Evolutionary conservation across 2,797 vertebrate genomes (phyloP), one percentile per base, ranked within the genome.

Genomic region (Cryptoblepharus egeriae): DNA sequence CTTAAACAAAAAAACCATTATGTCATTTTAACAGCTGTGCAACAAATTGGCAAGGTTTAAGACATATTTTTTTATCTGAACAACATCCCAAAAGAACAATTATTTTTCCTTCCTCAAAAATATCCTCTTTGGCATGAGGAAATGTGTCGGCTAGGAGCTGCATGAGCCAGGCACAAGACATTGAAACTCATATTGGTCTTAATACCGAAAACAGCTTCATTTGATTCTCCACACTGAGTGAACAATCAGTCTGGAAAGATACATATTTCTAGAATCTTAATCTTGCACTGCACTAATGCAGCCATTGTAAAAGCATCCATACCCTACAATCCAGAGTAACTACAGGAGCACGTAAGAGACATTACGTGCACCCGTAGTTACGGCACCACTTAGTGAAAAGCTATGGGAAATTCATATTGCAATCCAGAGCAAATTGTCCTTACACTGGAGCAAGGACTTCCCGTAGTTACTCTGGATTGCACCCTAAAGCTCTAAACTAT

Each of bases 1-100:
- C 87, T 83, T 5, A 87, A 70, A 92, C 91, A 67, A 86, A 88
- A 64, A 89, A 86, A 42, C 5, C 1, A 90, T 93, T 90, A 82
- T 92, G 91, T 92, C 88, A 92, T 90, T 84, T 83, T 86, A 93
- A 84, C 92, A 94, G 91, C 91, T 94, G 92, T 88, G 86, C 65
- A 92, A 93, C 63, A 86, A 77, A 81, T 85, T 92, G 92, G 88
- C 91, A 93, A 80, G 83, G 49, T 49, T 88, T 61, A 80, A n/a
- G 42, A 89, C 55, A 81, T 77, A 71, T 58, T 74, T 87, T 86
- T 92, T 83, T 37, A 32, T 82, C 52, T 75, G 86, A 5, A 10
- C 72, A 92, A 84, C n/a, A 83, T 87, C 88, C 82, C 88, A 86
- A 87, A 93, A 89, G 86, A 88, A 92, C 80, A 91, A 93, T 89